A percentile compares a stretch with the other conserved stretches of the same genome.
These are phyloP conservation scores for Hippolais icterina DNA, from an alignment of 2,113 vertebrate species.

Conservation along the genomic window DNA sequence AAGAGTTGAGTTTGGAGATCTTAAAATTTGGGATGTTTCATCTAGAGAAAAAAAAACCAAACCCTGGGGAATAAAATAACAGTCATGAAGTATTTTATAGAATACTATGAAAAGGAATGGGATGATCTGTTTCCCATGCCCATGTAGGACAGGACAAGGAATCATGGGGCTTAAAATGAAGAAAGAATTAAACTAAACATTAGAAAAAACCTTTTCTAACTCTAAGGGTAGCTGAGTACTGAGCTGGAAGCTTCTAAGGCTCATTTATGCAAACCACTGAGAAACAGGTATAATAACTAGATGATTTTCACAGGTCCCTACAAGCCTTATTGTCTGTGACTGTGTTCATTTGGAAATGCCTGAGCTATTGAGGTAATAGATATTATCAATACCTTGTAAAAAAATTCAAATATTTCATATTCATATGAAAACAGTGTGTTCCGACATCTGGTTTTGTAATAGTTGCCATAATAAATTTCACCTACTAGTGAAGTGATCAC, in stretches of 20 bases:
- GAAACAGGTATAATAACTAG: background rate
- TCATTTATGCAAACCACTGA: background rate
- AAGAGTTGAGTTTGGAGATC: background rate
- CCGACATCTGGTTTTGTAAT: constrained; percentile 7
- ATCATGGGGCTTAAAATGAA: background rate
- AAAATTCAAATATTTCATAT: background rate
- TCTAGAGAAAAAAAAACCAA: background rate
- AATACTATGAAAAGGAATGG: background rate
- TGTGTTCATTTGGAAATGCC: background rate
- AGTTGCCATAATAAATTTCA: background rate
- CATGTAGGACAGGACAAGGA: background rate
- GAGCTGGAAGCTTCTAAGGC: background rate
- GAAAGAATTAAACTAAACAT: background rate
- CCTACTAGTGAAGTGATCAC: background rate
- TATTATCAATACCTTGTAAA: background rate
- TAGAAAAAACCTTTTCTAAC: background rate
- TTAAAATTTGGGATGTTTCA: background rate
- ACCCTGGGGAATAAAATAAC: background rate
- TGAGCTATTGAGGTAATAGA: background rate
- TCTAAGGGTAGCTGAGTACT: background rate
- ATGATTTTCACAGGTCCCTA: background rate
- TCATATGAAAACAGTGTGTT: background rate
- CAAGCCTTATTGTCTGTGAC: background rate
- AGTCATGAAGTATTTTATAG: background rate
- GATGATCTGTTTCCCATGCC: background rate